Evolutionary conservation across 2,888 invertebrate species (phyloP).

Genomic region (Drosophila limbata): DNA sequence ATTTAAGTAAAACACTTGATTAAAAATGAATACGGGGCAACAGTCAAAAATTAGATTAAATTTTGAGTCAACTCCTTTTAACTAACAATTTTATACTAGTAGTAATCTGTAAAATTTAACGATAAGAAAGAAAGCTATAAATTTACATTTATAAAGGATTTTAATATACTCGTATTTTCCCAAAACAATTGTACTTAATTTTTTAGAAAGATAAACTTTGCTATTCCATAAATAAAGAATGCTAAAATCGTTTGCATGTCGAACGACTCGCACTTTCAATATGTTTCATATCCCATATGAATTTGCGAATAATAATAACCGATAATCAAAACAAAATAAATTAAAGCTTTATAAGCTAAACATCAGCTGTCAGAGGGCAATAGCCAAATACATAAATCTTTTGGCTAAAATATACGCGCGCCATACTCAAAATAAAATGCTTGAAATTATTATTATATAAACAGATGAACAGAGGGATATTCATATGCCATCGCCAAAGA

Average conservation of each 20-base stretch:
- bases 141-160: neutral
- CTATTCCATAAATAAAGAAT: conserved; percentile 41
- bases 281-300: conserved; percentile 36
- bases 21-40: conserved; percentile 34
- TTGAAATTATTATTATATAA: conserved; percentile 72
- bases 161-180: neutral
- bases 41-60: conserved; percentile 2
- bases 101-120: neutral
- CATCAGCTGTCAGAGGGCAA: conserved; percentile 61
- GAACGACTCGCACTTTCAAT: conserved; percentile 22
- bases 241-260: neutral
- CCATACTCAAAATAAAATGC: conserved; percentile 62
- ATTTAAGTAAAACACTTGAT: conserved; percentile 28
- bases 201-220: neutral
- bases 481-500: conserved; percentile 65
- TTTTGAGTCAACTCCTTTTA: neutral
- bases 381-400: conserved; percentile 64
- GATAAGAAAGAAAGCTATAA: neutral
- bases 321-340: conserved; percentile 77
- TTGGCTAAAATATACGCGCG: conserved; percentile 38
- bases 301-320: conserved; percentile 59
- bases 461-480: conserved; percentile 69
- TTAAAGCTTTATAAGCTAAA: conserved; percentile 73
- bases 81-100: no score
- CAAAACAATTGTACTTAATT: no score